Conservation (phyloP, 2,113 vertebrate species). For the Rhinoptilus africanus region DNA sequence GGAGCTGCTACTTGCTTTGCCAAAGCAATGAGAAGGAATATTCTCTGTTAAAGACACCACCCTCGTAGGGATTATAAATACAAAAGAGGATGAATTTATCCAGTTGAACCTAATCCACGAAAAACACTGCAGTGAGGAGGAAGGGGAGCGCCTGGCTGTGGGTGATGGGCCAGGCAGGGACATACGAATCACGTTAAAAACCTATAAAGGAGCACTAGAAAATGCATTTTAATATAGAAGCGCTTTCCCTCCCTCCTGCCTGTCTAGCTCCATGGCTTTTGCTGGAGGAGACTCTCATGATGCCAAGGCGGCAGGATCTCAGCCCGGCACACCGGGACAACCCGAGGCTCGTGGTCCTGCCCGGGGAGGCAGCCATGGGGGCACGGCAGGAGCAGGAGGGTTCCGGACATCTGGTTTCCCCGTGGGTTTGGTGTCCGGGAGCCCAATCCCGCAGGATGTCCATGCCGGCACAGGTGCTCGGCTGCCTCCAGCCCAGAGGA, state of each 20-base stretch:
- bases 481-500: not conserved
- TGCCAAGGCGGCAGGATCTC: not conserved
- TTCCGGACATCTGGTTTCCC: not conserved
- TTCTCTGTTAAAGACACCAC: not conserved
- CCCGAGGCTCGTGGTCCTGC: fast-evolving
- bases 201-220: not conserved
- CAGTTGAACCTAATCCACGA: not conserved
- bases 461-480: fast-evolving
- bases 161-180: not conserved
- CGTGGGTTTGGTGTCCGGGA: not conserved
- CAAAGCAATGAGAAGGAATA: slow-evolving; percentile 7
- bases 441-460: not conserved
- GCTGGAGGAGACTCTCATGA: not conserved
- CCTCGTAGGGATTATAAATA: not conserved
- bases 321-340: fast-evolving
- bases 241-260: not conserved
- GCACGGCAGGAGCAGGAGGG: fast-evolving
- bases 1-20: not conserved
- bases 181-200: not conserved
- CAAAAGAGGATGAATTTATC: slow-evolving; percentile 2
- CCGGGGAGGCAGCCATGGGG: not conserved
- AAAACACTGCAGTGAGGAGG: not conserved
- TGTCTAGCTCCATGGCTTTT: not conserved
- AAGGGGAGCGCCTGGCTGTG: not conserved
- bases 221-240: not conserved